Conservation (phyloP, 2,113 vertebrate species). For the Theristicus caerulescens region DNA sequence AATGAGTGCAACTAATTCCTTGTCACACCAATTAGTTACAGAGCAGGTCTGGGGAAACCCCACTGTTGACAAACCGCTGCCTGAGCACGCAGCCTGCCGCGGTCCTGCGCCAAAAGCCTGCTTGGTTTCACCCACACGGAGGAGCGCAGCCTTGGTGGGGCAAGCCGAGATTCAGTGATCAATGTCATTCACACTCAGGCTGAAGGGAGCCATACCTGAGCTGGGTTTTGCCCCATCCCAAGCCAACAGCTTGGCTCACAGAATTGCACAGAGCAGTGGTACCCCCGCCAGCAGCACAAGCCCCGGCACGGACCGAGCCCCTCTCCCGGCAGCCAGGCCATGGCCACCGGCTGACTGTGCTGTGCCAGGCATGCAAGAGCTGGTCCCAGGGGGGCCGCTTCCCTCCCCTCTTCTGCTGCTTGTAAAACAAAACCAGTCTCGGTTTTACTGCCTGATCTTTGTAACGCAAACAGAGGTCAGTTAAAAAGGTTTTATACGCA, state of each 20-base stretch:
- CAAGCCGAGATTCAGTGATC: rapidly evolving
- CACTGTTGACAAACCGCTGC: not conserved
- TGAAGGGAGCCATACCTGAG: not conserved
- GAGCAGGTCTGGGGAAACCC: not conserved
- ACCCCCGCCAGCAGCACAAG: rapidly evolving
- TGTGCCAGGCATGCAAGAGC: not conserved
- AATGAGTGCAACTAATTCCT: not conserved
- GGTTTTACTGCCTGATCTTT: conserved; percentile 58
- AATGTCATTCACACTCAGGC: rapidly evolving
- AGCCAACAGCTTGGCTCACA: not conserved
- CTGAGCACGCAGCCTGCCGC: rapidly evolving
- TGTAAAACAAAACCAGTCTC: conserved; percentile 45
- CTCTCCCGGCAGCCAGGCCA: not conserved
- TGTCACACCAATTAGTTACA: not conserved
- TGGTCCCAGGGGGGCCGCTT: not conserved
- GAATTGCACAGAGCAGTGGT: rapidly evolving
- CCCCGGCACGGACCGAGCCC: rapidly evolving
- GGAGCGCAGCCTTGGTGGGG: rapidly evolving
- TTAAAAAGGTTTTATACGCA: not conserved
- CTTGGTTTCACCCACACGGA: rapidly evolving
- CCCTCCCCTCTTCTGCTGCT: not conserved
- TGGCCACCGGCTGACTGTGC: rapidly evolving
- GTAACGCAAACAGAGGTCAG: conserved; percentile 49
- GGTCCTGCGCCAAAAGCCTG: rapidly evolving
- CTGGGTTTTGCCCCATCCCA: not conserved